Percentiles rank a stretch among this genome's conserved stretches.
phyloP scores from a whole-genome alignment of 2,888 invertebrate genomes.

The Odontothrips loti region DNA sequence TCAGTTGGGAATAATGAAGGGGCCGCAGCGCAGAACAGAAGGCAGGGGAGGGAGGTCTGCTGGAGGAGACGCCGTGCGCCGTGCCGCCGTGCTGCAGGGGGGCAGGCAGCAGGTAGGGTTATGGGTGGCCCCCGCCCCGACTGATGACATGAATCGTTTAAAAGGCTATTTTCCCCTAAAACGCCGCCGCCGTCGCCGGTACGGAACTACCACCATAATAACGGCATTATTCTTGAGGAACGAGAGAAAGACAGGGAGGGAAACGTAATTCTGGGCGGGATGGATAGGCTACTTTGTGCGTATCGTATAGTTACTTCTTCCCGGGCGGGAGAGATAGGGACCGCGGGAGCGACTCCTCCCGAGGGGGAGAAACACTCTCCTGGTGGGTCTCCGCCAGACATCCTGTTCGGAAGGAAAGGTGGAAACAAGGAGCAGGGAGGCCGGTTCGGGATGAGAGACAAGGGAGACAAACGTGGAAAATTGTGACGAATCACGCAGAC shows the following conservation, averaged over 20 bases:
- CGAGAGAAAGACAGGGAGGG: not conserved
- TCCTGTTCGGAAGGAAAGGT: not conserved
- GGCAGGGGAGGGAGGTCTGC: too few species aligned
- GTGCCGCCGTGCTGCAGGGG: too few species aligned
- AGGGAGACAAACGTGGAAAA: constrained; percentile 19
- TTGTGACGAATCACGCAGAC: constrained; percentile 8
- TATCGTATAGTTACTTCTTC: too few species aligned
- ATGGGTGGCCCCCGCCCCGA: not conserved
- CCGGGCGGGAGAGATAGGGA: too few species aligned
- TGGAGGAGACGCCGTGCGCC: not conserved
- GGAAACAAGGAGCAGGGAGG: not conserved
- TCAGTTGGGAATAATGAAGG: too few species aligned
- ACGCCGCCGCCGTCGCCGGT: not conserved
- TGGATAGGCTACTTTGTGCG: too few species aligned
- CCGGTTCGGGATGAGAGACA: not conserved
- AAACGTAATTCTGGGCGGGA: not conserved
- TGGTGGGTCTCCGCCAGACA: not conserved
- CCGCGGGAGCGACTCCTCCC: too few species aligned
- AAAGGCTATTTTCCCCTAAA: constrained; percentile 7
- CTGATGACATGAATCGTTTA: constrained; percentile 5
- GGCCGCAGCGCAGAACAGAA: too few species aligned
- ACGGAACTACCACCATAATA: not conserved
- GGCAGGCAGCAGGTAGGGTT: not conserved
- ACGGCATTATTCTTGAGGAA: not conserved
- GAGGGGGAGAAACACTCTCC: too few species aligned